Conservation (phyloP, 2,797 vertebrate genomes). For the Dendrocincla tyrannina region DNA sequence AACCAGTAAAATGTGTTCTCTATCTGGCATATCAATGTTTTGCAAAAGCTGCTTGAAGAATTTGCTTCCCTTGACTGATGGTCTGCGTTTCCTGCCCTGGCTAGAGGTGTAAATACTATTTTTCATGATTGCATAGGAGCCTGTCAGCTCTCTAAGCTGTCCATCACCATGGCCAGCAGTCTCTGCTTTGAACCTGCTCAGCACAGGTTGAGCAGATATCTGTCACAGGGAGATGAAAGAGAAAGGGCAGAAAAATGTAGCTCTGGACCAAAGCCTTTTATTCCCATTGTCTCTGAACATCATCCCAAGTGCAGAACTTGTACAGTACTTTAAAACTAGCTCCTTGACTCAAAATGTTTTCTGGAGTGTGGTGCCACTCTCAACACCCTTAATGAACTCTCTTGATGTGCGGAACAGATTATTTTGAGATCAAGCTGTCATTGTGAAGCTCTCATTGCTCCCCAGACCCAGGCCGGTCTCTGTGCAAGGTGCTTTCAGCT, state of each 20-base stretch:
- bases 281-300: not conserved
- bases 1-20: not conserved
- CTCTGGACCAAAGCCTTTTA: not conserved
- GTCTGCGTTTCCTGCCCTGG: not conserved
- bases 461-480: not conserved
- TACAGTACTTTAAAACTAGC: not conserved
- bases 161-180: rapidly evolving
- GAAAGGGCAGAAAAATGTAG: not conserved
- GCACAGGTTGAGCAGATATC: not conserved
- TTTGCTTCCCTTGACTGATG: not conserved
- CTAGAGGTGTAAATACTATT: not conserved
- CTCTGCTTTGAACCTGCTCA: not conserved
- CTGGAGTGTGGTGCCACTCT: not conserved
- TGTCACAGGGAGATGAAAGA: not conserved
- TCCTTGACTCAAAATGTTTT: not conserved
- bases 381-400: not conserved
- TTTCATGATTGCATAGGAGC: not conserved
- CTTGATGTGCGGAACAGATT: not conserved
- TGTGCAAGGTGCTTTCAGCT: not conserved
- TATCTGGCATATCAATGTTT: not conserved
- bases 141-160: rapidly evolving
- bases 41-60: not conserved
- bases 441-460: not conserved
- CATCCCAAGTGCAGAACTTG: not conserved
- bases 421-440: not conserved